Base-by-base conservation (phyloP, 2,888 invertebrate genomes). In the Habrosyne pyritoides region DNA sequence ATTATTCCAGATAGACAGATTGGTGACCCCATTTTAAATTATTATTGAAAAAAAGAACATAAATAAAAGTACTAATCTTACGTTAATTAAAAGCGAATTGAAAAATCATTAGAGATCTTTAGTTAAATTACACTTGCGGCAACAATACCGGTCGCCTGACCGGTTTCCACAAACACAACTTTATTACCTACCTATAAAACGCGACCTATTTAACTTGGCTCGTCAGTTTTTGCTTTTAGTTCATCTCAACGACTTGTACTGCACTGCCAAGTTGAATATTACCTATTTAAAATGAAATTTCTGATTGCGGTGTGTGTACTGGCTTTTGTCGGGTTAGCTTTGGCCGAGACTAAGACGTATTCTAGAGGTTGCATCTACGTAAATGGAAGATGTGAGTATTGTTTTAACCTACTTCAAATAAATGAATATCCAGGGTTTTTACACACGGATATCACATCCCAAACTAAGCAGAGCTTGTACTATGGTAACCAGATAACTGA, bases 351-450 rank as follows among this genome's bases (percentile, higher is more conserved):
- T 0, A 54, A 58, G 0, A 4, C 47, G 0, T 30, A 76, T 56
- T 59, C 77, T 0, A 64, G 83, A 2, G 86, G 86, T 0, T 87
- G 86, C 26, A 74, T 75, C 6, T 86, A 79, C 21, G 56, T 71
- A 4, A 1, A 64, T 22, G 83, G 83, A 14, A 67, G n/a, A 67
- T 86, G 86, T 86, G 61, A 83, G 85, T 82, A 57, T 33, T 0
- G 4, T 33, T 33, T 33, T 10, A n/a, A 28, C 6, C 6, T 28
- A 28, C 4, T 28, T 28, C 10, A 7, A 28, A 28, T 28, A 7
- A 28, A 1, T 28, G 8, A 10, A 10, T 28, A n/a, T n/a, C n/a
- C n/a, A n/a, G n/a, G n/a, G n/a, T n/a, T n/a, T n/a, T n/a, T n/a
- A n/a, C n/a, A n/a, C n/a, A n/a, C n/a, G n/a, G n/a, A n/a, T n/a